These are phyloP conservation scores for Nymphalis polychloros DNA, from an alignment of 2,888 invertebrate species.

Conservation along the genomic window DNA sequence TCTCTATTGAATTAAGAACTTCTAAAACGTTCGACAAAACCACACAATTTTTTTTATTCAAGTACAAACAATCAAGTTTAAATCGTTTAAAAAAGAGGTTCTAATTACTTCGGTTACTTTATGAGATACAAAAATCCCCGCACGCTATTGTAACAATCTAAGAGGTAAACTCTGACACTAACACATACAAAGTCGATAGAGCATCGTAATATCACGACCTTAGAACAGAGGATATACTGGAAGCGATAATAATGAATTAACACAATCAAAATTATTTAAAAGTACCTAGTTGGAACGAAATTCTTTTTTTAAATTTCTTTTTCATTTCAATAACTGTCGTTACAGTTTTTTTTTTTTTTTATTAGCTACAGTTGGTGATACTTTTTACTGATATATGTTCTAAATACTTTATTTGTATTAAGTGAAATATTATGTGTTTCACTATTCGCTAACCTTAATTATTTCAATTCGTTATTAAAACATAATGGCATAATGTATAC, in stretches of 20 bases:
- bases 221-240: background rate
- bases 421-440: no score
- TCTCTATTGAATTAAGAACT: background rate
- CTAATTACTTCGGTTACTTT: conserved; percentile 18
- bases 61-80: background rate
- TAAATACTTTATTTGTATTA: no score
- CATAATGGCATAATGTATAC: no score
- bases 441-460: no score
- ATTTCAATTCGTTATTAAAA: no score
- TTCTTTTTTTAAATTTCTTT: no score
- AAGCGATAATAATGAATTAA: background rate
- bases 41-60: background rate
- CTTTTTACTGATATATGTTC: no score
- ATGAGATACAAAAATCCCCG: conserved; percentile 31
- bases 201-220: conserved; percentile 61
- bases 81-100: conserved; percentile 13
- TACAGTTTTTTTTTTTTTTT: no score
- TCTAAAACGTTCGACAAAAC: background rate
- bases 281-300: no score
- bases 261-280: background rate
- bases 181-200: conserved; percentile 56
- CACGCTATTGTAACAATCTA: conserved; percentile 40
- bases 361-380: no score
- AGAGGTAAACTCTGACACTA: conserved; percentile 69
- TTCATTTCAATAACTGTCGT: no score